phyloP scores from a whole-genome alignment of 2,797 vertebrate genomes.

The Champsocephalus gunnari region DNA sequence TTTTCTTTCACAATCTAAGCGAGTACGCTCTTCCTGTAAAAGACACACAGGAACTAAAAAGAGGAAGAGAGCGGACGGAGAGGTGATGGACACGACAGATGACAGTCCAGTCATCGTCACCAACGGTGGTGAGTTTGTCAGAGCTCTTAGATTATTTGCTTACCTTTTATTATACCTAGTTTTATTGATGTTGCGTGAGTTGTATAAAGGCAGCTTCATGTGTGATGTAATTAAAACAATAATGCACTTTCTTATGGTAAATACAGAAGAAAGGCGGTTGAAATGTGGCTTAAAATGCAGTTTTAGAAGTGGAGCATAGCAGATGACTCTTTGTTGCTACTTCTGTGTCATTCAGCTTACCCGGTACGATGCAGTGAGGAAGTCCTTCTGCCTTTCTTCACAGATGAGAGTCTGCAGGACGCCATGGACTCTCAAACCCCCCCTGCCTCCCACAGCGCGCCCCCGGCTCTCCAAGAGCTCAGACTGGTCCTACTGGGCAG shows the following conservation, averaged over 20 bases:
- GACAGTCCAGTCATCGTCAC: slow-evolving; percentile 5
- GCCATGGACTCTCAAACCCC: slow-evolving; percentile 42
- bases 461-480: slow-evolving; percentile 66
- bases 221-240: neutral
- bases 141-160: neutral
- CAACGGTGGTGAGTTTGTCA: slow-evolving; percentile 63
- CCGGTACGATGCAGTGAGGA: slow-evolving; percentile 68
- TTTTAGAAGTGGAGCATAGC: neutral
- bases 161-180: neutral
- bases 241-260: neutral
- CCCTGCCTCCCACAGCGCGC: neutral
- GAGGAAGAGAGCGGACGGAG: slow-evolving; percentile 37
- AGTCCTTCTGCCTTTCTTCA: slow-evolving; percentile 72
- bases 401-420: slow-evolving; percentile 66
- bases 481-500: slow-evolving; percentile 83
- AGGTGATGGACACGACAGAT: slow-evolving; percentile 65
- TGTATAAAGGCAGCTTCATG: neutral
- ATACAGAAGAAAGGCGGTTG: neutral
- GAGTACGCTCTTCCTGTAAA: slow-evolving; percentile 44
- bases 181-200: neutral
- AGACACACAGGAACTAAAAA: slow-evolving; percentile 58
- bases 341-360: slow-evolving; percentile 59
- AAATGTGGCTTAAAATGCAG: neutral
- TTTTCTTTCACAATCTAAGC: slow-evolving; percentile 30
- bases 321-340: slow-evolving; percentile 15